A percentile compares a stretch with the other conserved stretches of the same genome.
phyloP scores from a whole-genome alignment of 2,113 vertebrate species.

The Gobius niger region DNA sequence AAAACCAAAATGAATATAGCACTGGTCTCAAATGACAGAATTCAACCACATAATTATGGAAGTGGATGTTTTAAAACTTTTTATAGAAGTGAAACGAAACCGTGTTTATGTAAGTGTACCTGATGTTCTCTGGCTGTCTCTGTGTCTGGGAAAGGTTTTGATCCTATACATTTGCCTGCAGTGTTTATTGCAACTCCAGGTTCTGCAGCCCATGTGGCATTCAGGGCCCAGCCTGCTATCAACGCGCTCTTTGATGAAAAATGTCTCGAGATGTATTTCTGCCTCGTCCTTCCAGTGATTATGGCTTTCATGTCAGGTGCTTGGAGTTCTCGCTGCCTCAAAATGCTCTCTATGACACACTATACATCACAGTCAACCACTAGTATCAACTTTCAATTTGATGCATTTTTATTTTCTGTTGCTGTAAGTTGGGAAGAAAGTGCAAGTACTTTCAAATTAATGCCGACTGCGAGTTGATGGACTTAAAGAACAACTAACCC shows the following conservation, averaged over 20 bases:
- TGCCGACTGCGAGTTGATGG: too few species aligned
- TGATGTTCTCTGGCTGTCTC: background rate
- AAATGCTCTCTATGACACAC: conserved; percentile 15
- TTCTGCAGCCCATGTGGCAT: conserved; percentile 9
- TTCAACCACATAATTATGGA: conserved; percentile 1
- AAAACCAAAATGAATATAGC: conserved; percentile 17
- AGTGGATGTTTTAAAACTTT: conserved; percentile 13
- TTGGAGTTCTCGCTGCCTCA: conserved; percentile 27
- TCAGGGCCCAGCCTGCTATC: conserved; percentile 21
- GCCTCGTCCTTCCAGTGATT: conserved; percentile 54
- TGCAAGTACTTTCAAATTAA: too few species aligned
- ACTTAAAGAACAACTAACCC: too few species aligned
- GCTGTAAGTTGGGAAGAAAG: background rate
- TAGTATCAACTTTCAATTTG: background rate
- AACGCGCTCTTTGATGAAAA: conserved; percentile 39
- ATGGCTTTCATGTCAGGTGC: conserved; percentile 51
- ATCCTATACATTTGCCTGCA: conserved; percentile 10
- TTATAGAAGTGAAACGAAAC: background rate
- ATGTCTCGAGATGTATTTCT: conserved; percentile 57
- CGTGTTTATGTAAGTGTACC: background rate
- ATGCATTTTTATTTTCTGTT: background rate
- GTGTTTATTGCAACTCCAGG: conserved; percentile 22
- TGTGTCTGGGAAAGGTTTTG: background rate
- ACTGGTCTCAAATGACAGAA: conserved; percentile 12
- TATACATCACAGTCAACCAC: background rate